phyloP scores from a whole-genome alignment of 2,113 vertebrate genomes.

The Psophia crepitans region DNA sequence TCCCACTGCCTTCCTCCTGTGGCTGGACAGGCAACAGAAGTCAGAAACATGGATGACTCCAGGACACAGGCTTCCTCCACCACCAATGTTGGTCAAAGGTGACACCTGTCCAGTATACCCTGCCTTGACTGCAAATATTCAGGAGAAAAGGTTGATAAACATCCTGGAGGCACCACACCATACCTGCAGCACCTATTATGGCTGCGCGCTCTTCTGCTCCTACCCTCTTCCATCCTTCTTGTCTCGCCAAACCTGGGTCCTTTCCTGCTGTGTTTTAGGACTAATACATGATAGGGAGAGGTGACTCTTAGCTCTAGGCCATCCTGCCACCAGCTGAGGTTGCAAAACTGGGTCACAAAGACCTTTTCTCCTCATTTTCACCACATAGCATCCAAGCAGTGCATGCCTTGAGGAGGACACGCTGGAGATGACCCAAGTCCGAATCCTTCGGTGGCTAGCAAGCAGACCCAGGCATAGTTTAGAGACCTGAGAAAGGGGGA shows the following conservation, averaged over 20 bases:
- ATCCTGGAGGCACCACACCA: background rate
- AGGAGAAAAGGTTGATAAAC: background rate
- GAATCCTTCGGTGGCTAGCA: background rate
- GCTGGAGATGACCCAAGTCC: background rate
- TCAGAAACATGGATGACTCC: background rate
- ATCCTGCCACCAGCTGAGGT: background rate
- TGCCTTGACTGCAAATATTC: background rate
- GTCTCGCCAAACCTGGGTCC: background rate
- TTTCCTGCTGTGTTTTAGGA: background rate
- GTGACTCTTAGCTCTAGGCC: background rate
- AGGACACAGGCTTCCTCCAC: background rate
- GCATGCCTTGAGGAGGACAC: background rate
- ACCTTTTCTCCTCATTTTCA: background rate
- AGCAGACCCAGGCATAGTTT: background rate
- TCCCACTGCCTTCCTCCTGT: background rate
- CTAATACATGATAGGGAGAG: accelerated
- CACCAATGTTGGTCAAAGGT: background rate
- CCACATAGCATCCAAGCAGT: accelerated
- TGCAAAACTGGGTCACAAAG: background rate
- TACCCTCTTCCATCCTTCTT: background rate
- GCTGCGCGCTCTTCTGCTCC: background rate
- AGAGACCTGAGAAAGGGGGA: background rate
- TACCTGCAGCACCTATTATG: accelerated
- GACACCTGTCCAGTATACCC: background rate
- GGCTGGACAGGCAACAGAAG: background rate